Conservation (phyloP, 2,888 invertebrate genomes). For the Tinea trinotella region DNA sequence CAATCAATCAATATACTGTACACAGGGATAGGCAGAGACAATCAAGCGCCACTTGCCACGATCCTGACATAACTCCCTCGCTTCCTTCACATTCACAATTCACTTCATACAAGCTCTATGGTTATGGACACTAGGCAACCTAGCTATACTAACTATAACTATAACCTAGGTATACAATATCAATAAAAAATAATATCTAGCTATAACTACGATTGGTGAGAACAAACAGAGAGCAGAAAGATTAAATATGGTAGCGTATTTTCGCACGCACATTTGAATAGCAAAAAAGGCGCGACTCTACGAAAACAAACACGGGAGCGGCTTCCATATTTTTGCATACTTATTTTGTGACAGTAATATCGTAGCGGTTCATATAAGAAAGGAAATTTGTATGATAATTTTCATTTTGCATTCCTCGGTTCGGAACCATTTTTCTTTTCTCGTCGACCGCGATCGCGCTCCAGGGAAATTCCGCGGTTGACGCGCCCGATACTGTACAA, state of each 20-base stretch:
- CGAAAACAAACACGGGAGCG: constrained; percentile 8
- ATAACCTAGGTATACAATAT: too few relatives aligned
- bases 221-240: not conserved
- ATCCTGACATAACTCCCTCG: too few relatives aligned
- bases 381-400: constrained; percentile 70
- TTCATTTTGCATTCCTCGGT: constrained; percentile 65
- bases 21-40: too few relatives aligned
- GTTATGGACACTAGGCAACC: too few relatives aligned
- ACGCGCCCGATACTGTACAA: constrained; percentile 21
- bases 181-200: too few relatives aligned
- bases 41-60: too few relatives aligned
- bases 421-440: constrained; percentile 55
- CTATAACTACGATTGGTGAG: too few relatives aligned
- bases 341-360: constrained; percentile 54
- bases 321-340: constrained; percentile 66
- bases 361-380: constrained; percentile 58
- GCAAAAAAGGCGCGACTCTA: constrained; percentile 16
- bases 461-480: constrained; percentile 57
- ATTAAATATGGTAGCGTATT: constrained; percentile 27
- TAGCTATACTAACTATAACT: too few relatives aligned
- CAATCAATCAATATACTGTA: too few relatives aligned
- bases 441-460: constrained; percentile 63
- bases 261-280: constrained; percentile 42
- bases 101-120: too few relatives aligned
- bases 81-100: too few relatives aligned